These are phyloP conservation scores for Omphaloscelis lunosa DNA, from an alignment of 2,888 invertebrate genomes.

Conservation along the genomic window DNA sequence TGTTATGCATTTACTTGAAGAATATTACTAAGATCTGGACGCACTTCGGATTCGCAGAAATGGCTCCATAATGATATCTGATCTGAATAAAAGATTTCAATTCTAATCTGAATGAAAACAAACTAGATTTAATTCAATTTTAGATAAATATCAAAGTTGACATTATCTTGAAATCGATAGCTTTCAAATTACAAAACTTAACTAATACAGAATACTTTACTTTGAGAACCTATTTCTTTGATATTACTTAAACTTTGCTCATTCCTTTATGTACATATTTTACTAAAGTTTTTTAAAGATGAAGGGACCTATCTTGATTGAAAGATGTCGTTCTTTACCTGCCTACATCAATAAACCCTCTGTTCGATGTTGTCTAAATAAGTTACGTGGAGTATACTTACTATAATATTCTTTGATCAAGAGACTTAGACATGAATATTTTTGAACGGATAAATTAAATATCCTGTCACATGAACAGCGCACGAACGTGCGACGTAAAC, in stretches of 20 bases:
- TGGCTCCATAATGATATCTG: constrained; percentile 17
- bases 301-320: constrained; percentile 27
- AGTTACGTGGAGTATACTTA: constrained; percentile 12
- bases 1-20: neutral
- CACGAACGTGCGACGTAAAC: neutral
- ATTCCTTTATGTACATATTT: constrained; percentile 50
- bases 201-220: constrained; percentile 28
- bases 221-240: constrained; percentile 20
- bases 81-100: constrained; percentile 48
- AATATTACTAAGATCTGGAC: constrained; percentile 8
- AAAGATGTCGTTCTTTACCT: constrained; percentile 33
- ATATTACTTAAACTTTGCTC: constrained; percentile 23
- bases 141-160: constrained; percentile 42
- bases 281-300: constrained; percentile 45
- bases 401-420: constrained; percentile 14
- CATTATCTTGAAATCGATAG: constrained; percentile 36
- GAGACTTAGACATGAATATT: constrained; percentile 4
- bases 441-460: neutral
- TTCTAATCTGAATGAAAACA: constrained; percentile 29
- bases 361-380: constrained; percentile 39
- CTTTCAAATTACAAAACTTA: constrained; percentile 43
- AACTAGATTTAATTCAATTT: constrained; percentile 39
- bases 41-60: neutral
- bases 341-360: constrained; percentile 47
- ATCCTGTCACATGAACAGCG: neutral